phyloP scores from a whole-genome alignment of 2,888 invertebrate species.

The Dolichopus griseipennis region DNA sequence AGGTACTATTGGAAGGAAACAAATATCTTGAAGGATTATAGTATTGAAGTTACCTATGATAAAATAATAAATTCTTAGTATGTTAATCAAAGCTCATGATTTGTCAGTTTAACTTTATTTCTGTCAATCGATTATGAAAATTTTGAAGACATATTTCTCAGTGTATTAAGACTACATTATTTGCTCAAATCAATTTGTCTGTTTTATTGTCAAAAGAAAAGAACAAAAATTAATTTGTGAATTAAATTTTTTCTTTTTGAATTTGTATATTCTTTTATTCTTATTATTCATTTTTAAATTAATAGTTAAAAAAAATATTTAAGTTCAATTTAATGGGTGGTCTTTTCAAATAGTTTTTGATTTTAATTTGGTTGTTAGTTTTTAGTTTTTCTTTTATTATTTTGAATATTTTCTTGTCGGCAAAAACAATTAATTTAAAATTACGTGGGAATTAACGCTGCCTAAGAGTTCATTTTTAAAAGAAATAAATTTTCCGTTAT shows the following conservation, averaged over 20 bases:
- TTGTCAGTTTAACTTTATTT: too few species aligned
- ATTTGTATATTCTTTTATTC: not conserved
- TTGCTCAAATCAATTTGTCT: not conserved
- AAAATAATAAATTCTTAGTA: too few species aligned
- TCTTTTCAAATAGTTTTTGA: not conserved
- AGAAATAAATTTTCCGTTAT: not conserved
- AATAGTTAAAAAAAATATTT: not conserved
- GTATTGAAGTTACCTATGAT: too few species aligned
- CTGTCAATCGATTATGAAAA: too few species aligned
- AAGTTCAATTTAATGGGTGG: not conserved
- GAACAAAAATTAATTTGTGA: not conserved
- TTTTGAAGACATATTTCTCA: too few species aligned
- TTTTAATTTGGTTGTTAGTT: not conserved
- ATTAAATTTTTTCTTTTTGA: not conserved
- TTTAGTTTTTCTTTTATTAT: too few species aligned
- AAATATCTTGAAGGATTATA: too few species aligned
- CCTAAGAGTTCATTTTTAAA: not conserved
- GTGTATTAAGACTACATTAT: too few species aligned
- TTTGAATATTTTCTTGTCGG: constrained; percentile 4
- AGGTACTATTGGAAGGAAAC: too few species aligned
- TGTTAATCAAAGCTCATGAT: too few species aligned
- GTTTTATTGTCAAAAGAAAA: not conserved
- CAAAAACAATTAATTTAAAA: constrained; percentile 3
- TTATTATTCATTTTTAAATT: not conserved
- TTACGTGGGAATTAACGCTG: not conserved